Conservation (phyloP, 2,888 invertebrate species). For the Spodoptera picta region DNA sequence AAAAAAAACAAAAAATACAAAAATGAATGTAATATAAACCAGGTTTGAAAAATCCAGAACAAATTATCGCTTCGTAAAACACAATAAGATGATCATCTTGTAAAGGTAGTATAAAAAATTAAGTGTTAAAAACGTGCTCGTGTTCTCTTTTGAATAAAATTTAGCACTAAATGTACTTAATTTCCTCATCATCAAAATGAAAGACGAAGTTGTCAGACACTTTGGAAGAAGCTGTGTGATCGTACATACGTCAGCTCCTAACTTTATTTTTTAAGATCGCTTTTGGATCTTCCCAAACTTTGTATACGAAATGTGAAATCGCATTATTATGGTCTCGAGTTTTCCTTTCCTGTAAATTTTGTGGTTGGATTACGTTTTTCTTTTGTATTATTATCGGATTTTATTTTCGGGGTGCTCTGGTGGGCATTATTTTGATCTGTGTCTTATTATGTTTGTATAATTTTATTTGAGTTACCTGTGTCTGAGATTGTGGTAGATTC, state of each 20-base stretch:
- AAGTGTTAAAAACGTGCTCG: conserved; percentile 14
- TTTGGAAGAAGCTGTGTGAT: conserved; percentile 44
- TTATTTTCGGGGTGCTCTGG: conserved; percentile 18
- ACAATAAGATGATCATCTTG: too few relatives aligned
- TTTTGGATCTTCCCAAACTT: conserved; percentile 45
- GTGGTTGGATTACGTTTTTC: conserved; percentile 24
- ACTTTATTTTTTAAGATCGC: conserved; percentile 53
- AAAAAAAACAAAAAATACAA: too few relatives aligned
- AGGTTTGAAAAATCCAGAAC: too few relatives aligned
- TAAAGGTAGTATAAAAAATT: not conserved
- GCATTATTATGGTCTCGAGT: conserved; percentile 45
- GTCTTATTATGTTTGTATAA: conserved; percentile 9
- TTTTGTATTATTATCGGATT: conserved; percentile 19
- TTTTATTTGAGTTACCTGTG: conserved; percentile 4
- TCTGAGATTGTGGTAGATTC: not conserved
- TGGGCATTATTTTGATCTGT: conserved; percentile 22
- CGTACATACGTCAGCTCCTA: conserved; percentile 43
- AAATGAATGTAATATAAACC: too few relatives aligned
- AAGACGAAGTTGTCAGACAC: conserved; percentile 48
- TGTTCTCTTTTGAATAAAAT: conserved; percentile 22
- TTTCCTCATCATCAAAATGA: conserved; percentile 49
- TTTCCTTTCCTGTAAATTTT: conserved; percentile 34
- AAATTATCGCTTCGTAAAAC: too few relatives aligned
- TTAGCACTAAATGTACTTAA: conserved; percentile 35
- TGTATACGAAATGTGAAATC: conserved; percentile 47